phyloP scores from a whole-genome alignment of 2,797 vertebrate species.

The Agapornis canus region DNA sequence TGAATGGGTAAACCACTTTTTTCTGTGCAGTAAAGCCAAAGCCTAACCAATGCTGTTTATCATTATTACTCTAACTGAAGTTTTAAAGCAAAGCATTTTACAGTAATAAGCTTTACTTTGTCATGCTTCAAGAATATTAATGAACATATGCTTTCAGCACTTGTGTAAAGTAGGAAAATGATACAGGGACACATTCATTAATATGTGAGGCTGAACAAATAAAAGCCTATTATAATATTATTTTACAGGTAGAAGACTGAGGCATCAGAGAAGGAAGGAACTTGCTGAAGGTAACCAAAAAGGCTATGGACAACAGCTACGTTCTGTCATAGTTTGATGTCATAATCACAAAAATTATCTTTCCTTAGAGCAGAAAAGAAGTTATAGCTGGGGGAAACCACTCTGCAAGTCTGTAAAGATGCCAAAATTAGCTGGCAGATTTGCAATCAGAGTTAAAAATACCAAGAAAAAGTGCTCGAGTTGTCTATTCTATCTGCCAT shows the following conservation, averaged over 20 bases:
- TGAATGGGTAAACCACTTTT: not conserved
- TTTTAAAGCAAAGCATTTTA: conserved; percentile 22
- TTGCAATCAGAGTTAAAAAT: not conserved
- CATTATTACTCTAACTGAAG: conserved; percentile 19
- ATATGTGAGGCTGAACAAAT: conserved; percentile 11
- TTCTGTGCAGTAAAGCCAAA: not conserved
- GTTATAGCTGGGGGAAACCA: not conserved
- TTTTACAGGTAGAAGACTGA: not conserved
- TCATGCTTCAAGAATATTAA: conserved; percentile 43
- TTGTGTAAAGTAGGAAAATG: not conserved
- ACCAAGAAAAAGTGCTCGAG: not conserved
- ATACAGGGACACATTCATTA: conserved; percentile 25
- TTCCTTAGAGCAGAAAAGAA: not conserved
- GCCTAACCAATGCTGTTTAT: conserved; percentile 17
- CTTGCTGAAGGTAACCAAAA: conserved; percentile 14
- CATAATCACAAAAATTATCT: not conserved
- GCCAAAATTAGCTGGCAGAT: not conserved
- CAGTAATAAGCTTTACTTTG: conserved; percentile 46
- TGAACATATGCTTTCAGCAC: not conserved
- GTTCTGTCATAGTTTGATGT: not conserved
- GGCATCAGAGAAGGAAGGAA: not conserved
- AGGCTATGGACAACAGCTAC: not conserved
- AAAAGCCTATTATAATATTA: not conserved
- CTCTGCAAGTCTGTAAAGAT: not conserved
- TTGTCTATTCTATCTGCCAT: not conserved